phyloP scores from a whole-genome alignment of 2,113 vertebrate species.

The Pelmatolapia mariae region DNA sequence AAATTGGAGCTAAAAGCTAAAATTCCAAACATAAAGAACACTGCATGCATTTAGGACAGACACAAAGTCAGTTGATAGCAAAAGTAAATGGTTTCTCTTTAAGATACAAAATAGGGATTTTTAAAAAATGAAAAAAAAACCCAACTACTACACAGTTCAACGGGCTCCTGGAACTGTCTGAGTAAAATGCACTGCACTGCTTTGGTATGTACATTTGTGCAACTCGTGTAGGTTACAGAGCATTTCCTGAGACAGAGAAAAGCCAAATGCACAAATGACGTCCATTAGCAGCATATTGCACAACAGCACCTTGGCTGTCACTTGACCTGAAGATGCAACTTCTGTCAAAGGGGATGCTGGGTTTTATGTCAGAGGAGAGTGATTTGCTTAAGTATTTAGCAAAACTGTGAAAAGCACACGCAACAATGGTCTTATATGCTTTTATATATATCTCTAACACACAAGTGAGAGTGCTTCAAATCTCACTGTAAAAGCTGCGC shows the following conservation, averaged over 20 bases:
- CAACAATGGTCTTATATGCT: background rate
- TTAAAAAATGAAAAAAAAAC: background rate
- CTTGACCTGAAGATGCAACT: background rate
- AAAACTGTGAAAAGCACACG: background rate
- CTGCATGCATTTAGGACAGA: background rate
- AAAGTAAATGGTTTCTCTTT: background rate
- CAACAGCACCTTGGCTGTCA: background rate
- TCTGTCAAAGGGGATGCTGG: background rate
- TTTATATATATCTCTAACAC: background rate
- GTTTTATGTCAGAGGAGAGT: background rate
- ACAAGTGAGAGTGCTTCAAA: constrained; percentile 20
- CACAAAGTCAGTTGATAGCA: background rate
- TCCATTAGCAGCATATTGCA: background rate
- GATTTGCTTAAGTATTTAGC: background rate
- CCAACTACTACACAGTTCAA: background rate
- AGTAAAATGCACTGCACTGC: background rate
- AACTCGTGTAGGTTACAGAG: background rate
- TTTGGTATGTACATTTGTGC: background rate
- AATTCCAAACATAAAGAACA: background rate
- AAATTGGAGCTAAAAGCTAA: background rate
- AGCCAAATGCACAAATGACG: background rate
- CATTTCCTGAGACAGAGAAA: background rate
- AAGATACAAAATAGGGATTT: background rate
- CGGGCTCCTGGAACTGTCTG: background rate
- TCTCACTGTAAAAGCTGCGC: constrained; percentile 40